Evolutionary conservation across 2,888 invertebrate species (phyloP).

Genomic region (Flexamia atlantica): DNA sequence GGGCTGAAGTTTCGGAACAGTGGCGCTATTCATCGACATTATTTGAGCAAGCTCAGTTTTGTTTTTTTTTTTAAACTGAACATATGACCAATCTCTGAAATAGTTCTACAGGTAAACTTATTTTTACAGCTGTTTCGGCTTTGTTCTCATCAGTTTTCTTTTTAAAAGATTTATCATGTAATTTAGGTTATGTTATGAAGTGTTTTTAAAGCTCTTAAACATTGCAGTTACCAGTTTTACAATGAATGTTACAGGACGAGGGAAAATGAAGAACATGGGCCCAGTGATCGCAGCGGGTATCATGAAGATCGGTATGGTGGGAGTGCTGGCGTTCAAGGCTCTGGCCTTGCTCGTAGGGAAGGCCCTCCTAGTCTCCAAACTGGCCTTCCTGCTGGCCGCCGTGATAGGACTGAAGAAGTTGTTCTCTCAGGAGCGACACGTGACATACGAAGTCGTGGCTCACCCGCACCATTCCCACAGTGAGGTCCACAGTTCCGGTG

Average conservation of each 20-base stretch:
- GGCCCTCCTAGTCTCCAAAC: constrained; percentile 90
- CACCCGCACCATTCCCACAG: constrained; percentile 80
- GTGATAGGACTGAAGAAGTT: constrained; percentile 91
- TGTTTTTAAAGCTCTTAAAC: too few species aligned
- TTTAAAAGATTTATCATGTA: too few species aligned
- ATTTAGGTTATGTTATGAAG: too few species aligned
- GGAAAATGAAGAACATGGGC: constrained; percentile 83
- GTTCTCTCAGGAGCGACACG: constrained; percentile 83
- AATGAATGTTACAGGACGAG: constrained; percentile 78
- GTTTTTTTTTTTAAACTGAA: too few species aligned
- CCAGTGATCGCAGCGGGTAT: constrained; percentile 86
- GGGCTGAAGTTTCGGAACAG: too few species aligned
- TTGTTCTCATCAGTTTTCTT: too few species aligned
- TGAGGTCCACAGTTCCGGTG: constrained; percentile 70
- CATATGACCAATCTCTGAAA: too few species aligned
- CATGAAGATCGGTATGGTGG: constrained; percentile 89
- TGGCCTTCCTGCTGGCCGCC: constrained; percentile 87
- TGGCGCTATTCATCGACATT: too few species aligned
- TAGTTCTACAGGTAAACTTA: too few species aligned
- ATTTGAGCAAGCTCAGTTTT: too few species aligned
- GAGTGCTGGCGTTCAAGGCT: constrained; percentile 89
- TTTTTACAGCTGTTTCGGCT: too few species aligned
- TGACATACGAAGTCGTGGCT: constrained; percentile 87
- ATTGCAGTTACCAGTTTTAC: too few species aligned
- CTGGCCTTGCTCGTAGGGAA: constrained; percentile 90